Evolutionary conservation across 2,888 invertebrate species (phyloP).

Genomic region (Diarsia brunnea): DNA sequence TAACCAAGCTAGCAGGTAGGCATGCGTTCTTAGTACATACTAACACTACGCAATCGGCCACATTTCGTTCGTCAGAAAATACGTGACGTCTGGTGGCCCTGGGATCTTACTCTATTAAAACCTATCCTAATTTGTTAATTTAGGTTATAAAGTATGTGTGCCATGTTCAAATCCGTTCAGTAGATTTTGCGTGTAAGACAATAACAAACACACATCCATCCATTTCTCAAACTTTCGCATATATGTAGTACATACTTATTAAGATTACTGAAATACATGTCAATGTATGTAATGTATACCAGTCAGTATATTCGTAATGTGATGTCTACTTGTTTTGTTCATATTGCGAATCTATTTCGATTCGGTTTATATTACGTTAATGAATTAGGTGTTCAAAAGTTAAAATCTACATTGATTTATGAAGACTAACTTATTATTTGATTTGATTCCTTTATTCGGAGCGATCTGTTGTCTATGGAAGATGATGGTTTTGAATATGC

Average conservation of each 20-base stretch:
- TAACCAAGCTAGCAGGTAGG: too few relatives aligned
- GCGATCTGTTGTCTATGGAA: not conserved
- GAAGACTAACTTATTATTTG: not conserved
- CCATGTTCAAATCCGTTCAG: not conserved
- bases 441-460: not conserved
- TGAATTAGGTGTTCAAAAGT: not conserved
- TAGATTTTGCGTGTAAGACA: not conserved
- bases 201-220: not conserved
- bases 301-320: too few relatives aligned
- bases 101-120: too few relatives aligned
- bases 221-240: not conserved
- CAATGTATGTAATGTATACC: not conserved
- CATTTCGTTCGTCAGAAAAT: too few relatives aligned
- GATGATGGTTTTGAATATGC: not conserved
- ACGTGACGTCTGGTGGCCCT: too few relatives aligned
- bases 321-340: slow-evolving; percentile 43
- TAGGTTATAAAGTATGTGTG: not conserved
- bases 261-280: too few relatives aligned
- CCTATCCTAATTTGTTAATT: not conserved
- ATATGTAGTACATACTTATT: too few relatives aligned
- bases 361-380: slow-evolving; percentile 4
- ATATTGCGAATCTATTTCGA: slow-evolving; percentile 26
- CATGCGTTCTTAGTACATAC: too few relatives aligned
- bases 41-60: too few relatives aligned
- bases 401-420: not conserved